Evolutionary conservation across 2,888 invertebrate genomes (phyloP), one percentile per base, ranked within the genome.

Genomic region (Agrilus biguttatus): DNA sequence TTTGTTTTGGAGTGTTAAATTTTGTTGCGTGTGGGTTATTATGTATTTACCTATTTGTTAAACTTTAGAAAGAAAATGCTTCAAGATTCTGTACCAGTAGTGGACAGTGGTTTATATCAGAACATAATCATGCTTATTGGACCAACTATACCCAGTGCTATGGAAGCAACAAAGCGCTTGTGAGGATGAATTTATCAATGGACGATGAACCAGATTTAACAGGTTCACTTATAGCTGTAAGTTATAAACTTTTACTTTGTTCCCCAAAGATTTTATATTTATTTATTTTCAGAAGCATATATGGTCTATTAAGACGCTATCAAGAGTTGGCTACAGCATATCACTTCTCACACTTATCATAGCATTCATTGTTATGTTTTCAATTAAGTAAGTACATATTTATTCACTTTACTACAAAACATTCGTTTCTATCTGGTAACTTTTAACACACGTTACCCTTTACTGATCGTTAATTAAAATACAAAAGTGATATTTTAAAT

Each of bases 321-420:
- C 73, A 10, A 67, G 68, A 52, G 66, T 71, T 13, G 76, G 77
- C 14, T 76, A 75, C 53, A 63, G 69, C 1, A 65, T 75, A 8
- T 77, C 77, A 1, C 59, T 76, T 32, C 60, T 66, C 34, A 70
- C 74, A 1, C 62, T 77, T 33, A 53, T 75, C 37, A 65, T 75
- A 28, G 75, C 76, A 7, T 71, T 75, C 51, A 57, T 63, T 44
- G 74, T 76, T 45, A 66, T 77, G 55, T 66, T 73, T 33, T 65
- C 66, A 33, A 71, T 75, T 49, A 76, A 72, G 77, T 76, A 65
- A 70, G 72, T 63, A 53, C 39, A 40, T 33, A 28, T 36, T 19
- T 23, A 23, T n/a, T n/a, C n/a, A n/a, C n/a, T n/a, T n/a, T n/a
- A n/a, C n/a, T 6, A 8, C 2, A 28, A 28, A 28, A 21, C 6